These are phyloP conservation scores for Eulemur rubriventer DNA, from an alignment of 2,797 vertebrate species.

Conservation along the genomic window DNA sequence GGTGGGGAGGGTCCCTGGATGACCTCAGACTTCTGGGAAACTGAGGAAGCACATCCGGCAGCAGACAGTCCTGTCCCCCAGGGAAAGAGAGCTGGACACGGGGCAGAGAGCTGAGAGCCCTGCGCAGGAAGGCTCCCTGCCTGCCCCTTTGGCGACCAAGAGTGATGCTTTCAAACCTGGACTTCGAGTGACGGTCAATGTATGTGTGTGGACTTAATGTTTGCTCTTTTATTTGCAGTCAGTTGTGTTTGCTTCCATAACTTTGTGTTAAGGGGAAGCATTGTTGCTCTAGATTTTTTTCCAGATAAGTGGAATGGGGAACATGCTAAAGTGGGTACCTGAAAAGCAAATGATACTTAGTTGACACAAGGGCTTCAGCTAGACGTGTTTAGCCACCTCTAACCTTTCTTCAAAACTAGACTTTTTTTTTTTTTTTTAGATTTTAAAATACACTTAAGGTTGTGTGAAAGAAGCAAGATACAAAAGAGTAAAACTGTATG, in stretches of 20 bases:
- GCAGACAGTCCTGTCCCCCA: fast-evolving
- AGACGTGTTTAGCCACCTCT: not conserved
- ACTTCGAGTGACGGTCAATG: not conserved
- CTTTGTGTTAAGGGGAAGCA: not conserved
- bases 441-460: not conserved
- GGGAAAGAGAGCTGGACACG: not conserved
- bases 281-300: not conserved
- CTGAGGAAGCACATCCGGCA: not conserved
- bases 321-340: not conserved
- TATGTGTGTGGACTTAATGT: not conserved
- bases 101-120: not conserved
- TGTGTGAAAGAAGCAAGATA: not conserved
- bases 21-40: not conserved
- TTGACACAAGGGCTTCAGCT: not conserved
- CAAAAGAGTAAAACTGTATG: not conserved
- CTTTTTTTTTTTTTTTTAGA: not conserved
- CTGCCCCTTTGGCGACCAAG: not conserved
- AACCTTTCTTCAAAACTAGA: not conserved
- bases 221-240: not conserved
- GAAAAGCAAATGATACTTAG: not conserved
- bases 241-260: not conserved
- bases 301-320: not conserved
- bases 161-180: not conserved
- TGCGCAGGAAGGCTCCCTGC: not conserved
- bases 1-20: not conserved